These are phyloP conservation scores for Drosophila lini DNA, from an alignment of 1,140 invertebrate species.

Conservation along the genomic window DNA sequence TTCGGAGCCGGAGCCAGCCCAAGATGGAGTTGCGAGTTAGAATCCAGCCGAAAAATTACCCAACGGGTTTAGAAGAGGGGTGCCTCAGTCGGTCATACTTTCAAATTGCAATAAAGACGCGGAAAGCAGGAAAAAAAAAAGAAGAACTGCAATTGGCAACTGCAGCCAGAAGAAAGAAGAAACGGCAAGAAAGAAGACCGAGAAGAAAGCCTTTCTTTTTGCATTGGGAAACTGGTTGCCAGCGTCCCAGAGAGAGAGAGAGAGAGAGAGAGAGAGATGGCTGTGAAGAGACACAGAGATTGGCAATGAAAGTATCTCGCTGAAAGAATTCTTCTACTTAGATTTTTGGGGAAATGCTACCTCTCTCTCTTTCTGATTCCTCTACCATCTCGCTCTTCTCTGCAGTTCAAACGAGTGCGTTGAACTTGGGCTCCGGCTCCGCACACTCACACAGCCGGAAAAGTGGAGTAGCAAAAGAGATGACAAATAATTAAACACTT, in stretches of 20 bases:
- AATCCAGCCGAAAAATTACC: slow-evolving; percentile 42
- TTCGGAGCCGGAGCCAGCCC: background rate
- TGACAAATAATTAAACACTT: slow-evolving; percentile 66
- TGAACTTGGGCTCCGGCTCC: slow-evolving; percentile 60
- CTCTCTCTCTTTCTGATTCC: slow-evolving; percentile 5
- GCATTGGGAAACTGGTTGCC: slow-evolving; percentile 68
- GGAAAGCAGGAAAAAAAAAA: slow-evolving; percentile 10
- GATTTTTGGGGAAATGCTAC: slow-evolving; percentile 79
- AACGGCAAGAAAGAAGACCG: slow-evolving; percentile 25
- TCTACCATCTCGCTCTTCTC: slow-evolving; percentile 33
- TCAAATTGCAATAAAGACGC: slow-evolving; percentile 70
- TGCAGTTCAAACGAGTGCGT: slow-evolving; percentile 79
- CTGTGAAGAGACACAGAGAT: slow-evolving; percentile 61
- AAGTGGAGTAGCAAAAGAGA: slow-evolving; percentile 78
- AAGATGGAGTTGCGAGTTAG: slow-evolving; percentile 39
- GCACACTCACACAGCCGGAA: slow-evolving; percentile 34
- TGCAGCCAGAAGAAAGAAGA: slow-evolving; percentile 48
- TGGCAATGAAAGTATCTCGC: slow-evolving; percentile 78
- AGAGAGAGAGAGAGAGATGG: slow-evolving; percentile 26
- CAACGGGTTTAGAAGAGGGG: slow-evolving; percentile 18
- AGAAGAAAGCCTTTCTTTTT: slow-evolving; percentile 81
- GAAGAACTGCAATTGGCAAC: slow-evolving; percentile 42
- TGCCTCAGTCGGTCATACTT: slow-evolving; percentile 75
- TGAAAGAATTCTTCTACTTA: slow-evolving; percentile 78
- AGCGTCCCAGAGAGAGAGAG: slow-evolving; percentile 12